Evolutionary conservation across 2,113 vertebrate genomes (phyloP).

Genomic region (Cheilinus undulatus): DNA sequence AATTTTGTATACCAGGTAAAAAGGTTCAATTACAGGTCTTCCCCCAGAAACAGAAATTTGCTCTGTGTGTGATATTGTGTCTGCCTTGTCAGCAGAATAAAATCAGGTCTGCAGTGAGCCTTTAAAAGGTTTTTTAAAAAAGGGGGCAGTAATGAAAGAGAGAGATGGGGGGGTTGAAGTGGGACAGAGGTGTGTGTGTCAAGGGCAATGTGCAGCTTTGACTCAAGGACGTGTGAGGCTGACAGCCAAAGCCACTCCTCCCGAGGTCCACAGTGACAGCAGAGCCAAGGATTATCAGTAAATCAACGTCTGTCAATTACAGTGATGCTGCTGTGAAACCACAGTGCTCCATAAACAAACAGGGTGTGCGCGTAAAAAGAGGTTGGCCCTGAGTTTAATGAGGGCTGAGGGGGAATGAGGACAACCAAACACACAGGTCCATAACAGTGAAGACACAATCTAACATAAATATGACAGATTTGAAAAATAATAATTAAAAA

Average conservation of each 20-base stretch:
- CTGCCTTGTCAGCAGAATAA: constrained; percentile 70
- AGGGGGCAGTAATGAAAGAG: background rate
- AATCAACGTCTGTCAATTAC: constrained; percentile 67
- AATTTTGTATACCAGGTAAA: constrained; percentile 47
- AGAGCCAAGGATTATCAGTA: constrained; percentile 69
- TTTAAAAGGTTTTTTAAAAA: constrained; percentile 37
- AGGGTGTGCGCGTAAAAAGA: constrained; percentile 21
- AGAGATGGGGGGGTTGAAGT: background rate
- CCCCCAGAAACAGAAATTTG: constrained; percentile 50
- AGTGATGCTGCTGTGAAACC: constrained; percentile 29
- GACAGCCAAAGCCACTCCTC: constrained; percentile 46
- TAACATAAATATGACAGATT: background rate
- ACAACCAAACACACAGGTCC: constrained; percentile 10
- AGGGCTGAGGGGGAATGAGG: constrained; percentile 8
- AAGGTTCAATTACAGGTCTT: constrained; percentile 43
- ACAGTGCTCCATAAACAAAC: constrained; percentile 52
- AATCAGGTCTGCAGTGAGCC: constrained; percentile 45
- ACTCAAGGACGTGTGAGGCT: constrained; percentile 74
- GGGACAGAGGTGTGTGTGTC: constrained; percentile 25
- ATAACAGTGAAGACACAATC: background rate
- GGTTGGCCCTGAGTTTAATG: constrained; percentile 25
- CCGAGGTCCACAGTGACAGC: constrained; percentile 42
- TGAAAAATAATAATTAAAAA: background rate
- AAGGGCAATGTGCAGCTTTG: constrained; percentile 71
- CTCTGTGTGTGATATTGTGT: constrained; percentile 51